phyloP scores from a whole-genome alignment of 92 coral and sea anemone species.

The Virgularia gustaviana region DNA sequence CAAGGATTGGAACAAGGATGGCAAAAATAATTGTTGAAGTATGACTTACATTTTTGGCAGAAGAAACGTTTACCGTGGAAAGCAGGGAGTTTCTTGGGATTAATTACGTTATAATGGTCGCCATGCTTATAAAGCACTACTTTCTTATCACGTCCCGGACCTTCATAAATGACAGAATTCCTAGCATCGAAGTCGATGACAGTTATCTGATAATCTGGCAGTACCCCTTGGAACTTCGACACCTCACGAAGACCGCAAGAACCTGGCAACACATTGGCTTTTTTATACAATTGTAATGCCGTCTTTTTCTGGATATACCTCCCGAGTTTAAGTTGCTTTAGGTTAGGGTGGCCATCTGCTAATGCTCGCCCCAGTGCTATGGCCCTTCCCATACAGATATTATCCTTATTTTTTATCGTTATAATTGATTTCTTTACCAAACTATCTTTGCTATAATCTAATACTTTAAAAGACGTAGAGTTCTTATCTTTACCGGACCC shows the following conservation, averaged over 20 bases:
- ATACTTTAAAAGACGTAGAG: background rate
- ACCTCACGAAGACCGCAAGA: conserved; percentile 19
- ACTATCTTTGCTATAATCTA: conserved; percentile 13
- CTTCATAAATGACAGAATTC: conserved; percentile 11
- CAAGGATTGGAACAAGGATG: conserved; percentile 14
- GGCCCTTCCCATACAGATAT: background rate
- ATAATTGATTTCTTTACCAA: conserved; percentile 10
- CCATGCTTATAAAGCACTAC: background rate
- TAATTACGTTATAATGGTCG: conserved; percentile 19
- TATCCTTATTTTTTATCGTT: conserved; percentile 7
- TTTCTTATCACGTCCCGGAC: background rate
- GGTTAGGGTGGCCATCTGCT: conserved; percentile 9
- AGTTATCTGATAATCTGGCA: conserved; percentile 3
- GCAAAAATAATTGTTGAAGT: background rate
- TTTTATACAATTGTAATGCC: conserved; percentile 6
- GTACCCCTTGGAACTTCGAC: conserved; percentile 22
- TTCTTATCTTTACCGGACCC: conserved; percentile 28
- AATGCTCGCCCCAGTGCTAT: background rate
- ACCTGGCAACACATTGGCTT: conserved; percentile 26
- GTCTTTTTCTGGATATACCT: background rate
- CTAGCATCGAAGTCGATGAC: conserved; percentile 13
- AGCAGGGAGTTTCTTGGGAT: conserved; percentile 6
- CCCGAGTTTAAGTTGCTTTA: background rate
- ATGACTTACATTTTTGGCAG: conserved; percentile 18
- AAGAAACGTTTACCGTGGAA: conserved; percentile 17